phyloP scores from a whole-genome alignment of 2,888 invertebrate species.

The Chymomyza fuscimana region DNA sequence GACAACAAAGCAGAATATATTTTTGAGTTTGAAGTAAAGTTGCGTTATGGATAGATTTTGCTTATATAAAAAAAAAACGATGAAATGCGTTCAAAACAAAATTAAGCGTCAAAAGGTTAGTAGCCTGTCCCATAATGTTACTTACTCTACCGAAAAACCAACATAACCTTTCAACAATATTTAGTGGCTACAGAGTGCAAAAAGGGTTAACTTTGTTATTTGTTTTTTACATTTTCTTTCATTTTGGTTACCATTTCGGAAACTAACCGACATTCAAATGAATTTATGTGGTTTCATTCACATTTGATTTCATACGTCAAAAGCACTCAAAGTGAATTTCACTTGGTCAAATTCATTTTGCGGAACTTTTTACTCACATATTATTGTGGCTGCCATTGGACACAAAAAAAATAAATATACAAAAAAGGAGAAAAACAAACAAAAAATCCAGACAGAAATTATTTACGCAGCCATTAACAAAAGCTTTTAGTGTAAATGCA shows the following conservation, averaged over 20 bases:
- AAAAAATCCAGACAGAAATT: conserved; percentile 32
- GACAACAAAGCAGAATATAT: too few species aligned
- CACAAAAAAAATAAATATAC: not conserved
- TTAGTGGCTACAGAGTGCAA: not conserved
- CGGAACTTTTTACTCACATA: not conserved
- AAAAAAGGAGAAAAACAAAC: not conserved
- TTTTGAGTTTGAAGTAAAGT: too few species aligned
- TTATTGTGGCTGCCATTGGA: not conserved
- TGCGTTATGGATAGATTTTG: too few species aligned
- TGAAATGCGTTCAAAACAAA: not conserved
- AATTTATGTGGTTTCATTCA: conserved; percentile 58
- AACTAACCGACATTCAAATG: conserved; percentile 40
- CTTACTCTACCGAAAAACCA: not conserved
- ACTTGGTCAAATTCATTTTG: not conserved
- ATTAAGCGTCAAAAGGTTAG: not conserved
- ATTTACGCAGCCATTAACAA: conserved; percentile 65
- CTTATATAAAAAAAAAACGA: too few species aligned
- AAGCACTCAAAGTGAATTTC: conserved; percentile 50
- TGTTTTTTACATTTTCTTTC: conserved; percentile 1
- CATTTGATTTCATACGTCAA: conserved; percentile 62
- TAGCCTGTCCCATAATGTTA: not conserved
- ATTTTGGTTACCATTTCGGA: not conserved
- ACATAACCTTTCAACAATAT: not conserved
- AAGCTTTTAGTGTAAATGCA: conserved; percentile 61
- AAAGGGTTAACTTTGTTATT: conserved; percentile 52